phyloP scores from a whole-genome alignment of 1,140 invertebrate genomes.

The Dufourea novaeangliae region DNA sequence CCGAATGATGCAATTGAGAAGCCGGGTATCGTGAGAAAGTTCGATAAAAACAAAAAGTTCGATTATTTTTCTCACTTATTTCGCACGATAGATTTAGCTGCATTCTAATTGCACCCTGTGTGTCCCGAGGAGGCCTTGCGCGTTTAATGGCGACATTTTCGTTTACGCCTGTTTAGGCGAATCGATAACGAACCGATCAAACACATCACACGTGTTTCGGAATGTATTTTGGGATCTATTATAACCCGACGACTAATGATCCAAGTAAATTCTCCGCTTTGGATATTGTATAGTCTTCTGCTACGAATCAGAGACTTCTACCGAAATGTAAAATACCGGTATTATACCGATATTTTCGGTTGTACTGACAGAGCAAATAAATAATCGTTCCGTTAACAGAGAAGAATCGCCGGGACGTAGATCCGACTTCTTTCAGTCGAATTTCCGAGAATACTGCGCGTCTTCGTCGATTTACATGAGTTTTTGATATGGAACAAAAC shows the following conservation, averaged over 20 bases:
- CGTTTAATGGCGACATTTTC: too few relatives aligned
- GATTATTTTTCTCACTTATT: not conserved
- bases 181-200: not conserved
- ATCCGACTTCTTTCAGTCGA: not conserved
- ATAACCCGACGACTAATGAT: conserved; percentile 11
- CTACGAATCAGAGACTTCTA: too few relatives aligned
- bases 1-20: too few relatives aligned
- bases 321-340: too few relatives aligned
- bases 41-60: too few relatives aligned
- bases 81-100: not conserved
- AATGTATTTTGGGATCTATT: not conserved
- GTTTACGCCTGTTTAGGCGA: not conserved
- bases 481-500: too few relatives aligned
- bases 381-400: not conserved
- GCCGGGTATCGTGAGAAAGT: too few relatives aligned
- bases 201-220: not conserved
- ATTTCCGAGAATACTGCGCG: conserved; percentile 9
- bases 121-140: not conserved
- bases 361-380: not conserved
- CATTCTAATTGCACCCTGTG: not conserved
- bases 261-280: not conserved
- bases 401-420: not conserved
- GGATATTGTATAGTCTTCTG: too few relatives aligned
- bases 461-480: too few relatives aligned
- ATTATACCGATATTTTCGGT: not conserved